Percentiles rank a stretch among this genome's conserved stretches.
Conservation (phyloP, 2,888 invertebrate genomes). For the Dascillus cervinus region DNA sequence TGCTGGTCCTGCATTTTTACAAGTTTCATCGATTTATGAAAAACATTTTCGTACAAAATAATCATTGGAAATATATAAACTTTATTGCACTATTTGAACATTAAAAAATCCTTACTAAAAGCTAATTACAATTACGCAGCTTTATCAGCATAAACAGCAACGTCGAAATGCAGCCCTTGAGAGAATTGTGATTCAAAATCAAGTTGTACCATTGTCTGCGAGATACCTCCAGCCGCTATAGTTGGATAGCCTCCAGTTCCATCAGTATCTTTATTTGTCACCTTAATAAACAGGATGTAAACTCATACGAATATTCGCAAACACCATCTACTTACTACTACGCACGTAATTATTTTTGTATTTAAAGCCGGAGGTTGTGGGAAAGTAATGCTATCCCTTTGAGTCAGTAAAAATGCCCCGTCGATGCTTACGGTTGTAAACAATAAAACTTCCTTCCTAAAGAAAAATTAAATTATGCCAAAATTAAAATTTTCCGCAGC, state of each 20-base stretch:
- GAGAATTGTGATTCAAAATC: not conserved
- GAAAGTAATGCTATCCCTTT: not conserved
- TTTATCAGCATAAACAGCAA: not conserved
- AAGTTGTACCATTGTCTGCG: not conserved
- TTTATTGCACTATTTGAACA: too few relatives aligned
- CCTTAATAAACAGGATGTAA: not conserved
- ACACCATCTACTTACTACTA: not conserved
- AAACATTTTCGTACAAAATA: too few relatives aligned
- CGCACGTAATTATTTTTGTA: not conserved
- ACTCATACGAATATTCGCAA: too few relatives aligned
- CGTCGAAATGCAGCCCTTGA: not conserved
- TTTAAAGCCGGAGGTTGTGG: not conserved
- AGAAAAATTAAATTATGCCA: not conserved
- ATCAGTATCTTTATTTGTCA: not conserved
- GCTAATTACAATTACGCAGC: too few relatives aligned
- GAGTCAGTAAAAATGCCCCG: not conserved
- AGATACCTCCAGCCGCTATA: not conserved
- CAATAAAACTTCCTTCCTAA: not conserved
- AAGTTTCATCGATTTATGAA: slow-evolving; percentile 14
- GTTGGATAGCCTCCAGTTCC: slow-evolving; percentile 2
- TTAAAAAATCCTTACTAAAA: too few relatives aligned
- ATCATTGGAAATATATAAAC: too few relatives aligned
- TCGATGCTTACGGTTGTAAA: not conserved
- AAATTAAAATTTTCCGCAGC: not conserved
- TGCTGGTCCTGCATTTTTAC: slow-evolving; percentile 24